A percentile compares a stretch with the other conserved stretches of the same genome.
Conservation (phyloP, 2,888 invertebrate genomes). For the Volucella bombylans region DNA sequence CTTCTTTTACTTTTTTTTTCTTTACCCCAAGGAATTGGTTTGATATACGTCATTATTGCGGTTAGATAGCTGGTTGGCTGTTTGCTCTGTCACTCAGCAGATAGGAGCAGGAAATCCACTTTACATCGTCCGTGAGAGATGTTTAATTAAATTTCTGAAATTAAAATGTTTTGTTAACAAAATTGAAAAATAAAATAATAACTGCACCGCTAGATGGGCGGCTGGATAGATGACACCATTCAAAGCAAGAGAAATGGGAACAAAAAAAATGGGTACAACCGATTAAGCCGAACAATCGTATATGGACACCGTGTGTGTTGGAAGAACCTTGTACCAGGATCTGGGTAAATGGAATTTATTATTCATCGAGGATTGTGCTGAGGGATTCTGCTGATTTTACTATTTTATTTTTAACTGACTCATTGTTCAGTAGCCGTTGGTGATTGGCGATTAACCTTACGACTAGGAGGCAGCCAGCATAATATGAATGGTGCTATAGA, state of each 20-base stretch:
- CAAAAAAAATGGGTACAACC: constrained; percentile 50
- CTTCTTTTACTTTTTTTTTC: not conserved
- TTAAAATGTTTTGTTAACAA: constrained; percentile 83
- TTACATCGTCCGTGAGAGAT: constrained; percentile 76
- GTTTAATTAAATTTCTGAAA: constrained; percentile 83
- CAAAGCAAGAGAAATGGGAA: not conserved
- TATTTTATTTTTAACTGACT: constrained; percentile 23
- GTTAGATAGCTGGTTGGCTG: constrained; percentile 62
- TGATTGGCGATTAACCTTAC: constrained; percentile 71
- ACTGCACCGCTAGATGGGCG: constrained; percentile 64
- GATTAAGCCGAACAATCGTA: constrained; percentile 72
- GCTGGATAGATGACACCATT: constrained; percentile 1
- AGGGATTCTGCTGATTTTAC: constrained; percentile 13
- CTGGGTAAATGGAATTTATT: constrained; percentile 72
- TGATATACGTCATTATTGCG: constrained; percentile 30
- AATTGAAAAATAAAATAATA: constrained; percentile 80
- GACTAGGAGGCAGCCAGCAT: constrained; percentile 56
- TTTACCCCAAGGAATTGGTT: constrained; percentile 20
- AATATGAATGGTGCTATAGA: constrained; percentile 33
- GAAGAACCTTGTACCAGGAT: constrained; percentile 51
- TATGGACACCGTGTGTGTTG: constrained; percentile 51
- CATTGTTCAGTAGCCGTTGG: constrained; percentile 63
- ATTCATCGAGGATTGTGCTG: constrained; percentile 69
- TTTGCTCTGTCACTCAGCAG: constrained; percentile 69
- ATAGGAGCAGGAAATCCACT: constrained; percentile 67